A percentile compares a stretch with the other conserved stretches of the same genome.
phyloP scores from a whole-genome alignment of 2,797 vertebrate genomes.

The Cyclura pinguis region DNA sequence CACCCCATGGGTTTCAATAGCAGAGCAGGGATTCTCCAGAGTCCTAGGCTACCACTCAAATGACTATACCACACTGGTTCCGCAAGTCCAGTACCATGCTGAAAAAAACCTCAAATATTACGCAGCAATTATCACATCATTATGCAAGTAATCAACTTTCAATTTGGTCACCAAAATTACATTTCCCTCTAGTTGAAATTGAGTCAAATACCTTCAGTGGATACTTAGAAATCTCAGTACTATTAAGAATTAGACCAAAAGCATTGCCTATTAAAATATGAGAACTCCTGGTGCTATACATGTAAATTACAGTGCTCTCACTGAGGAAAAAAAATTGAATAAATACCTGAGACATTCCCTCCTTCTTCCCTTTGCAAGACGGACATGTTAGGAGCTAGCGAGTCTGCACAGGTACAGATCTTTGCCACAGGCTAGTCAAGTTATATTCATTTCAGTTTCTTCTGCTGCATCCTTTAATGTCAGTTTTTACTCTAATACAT shows the following conservation, averaged over 20 bases:
- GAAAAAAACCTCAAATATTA: too few species aligned
- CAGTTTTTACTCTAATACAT: neutral
- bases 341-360: neutral
- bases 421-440: neutral
- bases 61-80: too few species aligned
- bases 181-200: neutral
- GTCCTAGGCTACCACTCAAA: too few species aligned
- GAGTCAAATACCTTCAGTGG: accelerated
- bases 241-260: neutral
- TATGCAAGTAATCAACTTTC: neutral
- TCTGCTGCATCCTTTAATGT: conserved; percentile 21
- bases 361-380: neutral
- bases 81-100: neutral
- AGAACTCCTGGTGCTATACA: neutral
- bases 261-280: neutral
- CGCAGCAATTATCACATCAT: neutral
- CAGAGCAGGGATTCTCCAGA: neutral
- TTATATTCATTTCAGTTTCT: neutral
- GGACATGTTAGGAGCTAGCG: neutral
- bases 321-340: conserved; percentile 11
- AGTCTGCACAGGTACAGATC: neutral
- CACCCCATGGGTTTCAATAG: too few species aligned
- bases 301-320: neutral
- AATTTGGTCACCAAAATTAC: neutral
- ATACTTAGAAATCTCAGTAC: conserved; percentile 12